Evolutionary conservation across 2,113 vertebrate genomes (phyloP), one percentile per base, ranked within the genome.

Genomic region (Poeciliopsis turrubarensis): DNA sequence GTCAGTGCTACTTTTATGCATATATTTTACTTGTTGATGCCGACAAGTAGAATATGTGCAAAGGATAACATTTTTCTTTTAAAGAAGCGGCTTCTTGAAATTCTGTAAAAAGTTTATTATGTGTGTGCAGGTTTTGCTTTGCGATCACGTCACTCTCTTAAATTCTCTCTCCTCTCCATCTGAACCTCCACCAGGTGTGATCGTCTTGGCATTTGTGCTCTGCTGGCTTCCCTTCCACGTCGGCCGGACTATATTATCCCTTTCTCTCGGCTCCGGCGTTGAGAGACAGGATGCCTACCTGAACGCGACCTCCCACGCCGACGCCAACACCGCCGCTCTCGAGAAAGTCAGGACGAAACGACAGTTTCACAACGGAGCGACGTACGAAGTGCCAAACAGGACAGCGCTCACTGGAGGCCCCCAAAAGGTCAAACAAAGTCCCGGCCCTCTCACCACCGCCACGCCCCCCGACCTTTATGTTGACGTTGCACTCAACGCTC

Each of bases 191-290:
- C 19, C 75, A 95, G 95, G 92, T 29, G 94, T 95, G n/a, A 95
- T 95, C 3, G 94, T 95, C 70, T 66, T 95, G 84, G 94, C 91
- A 2, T 95, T 95, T 47, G 83, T 95, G 41, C 82, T 95, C 41
- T 95, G 94, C 77, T 95, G 95, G 95, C 87, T 95, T 73, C 95
- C 95, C 2, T 95, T 95, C 81, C 94, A 95, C 2, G 89, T 94
- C n/a, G 94, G 93, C 22, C 94, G 95, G 44, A 95, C 92, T 9
- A 91, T 95, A 3, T 95, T 94, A 77, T 92, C 88, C 17, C 25
- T 94, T 27, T 91, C 92, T n/a, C 72, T 84, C 0, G 87, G 83
- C 80, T 78, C 76, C 7, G 39, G 75, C 1, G 9, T 65, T 0
- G 80, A 89, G 44, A 47, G 60, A 41, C 83, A 79, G 62, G 86